A percentile compares a stretch with the other conserved stretches of the same genome.
Conservation (phyloP, 2,888 invertebrate species). For the Galeopsomyia nigrocyanea region DNA sequence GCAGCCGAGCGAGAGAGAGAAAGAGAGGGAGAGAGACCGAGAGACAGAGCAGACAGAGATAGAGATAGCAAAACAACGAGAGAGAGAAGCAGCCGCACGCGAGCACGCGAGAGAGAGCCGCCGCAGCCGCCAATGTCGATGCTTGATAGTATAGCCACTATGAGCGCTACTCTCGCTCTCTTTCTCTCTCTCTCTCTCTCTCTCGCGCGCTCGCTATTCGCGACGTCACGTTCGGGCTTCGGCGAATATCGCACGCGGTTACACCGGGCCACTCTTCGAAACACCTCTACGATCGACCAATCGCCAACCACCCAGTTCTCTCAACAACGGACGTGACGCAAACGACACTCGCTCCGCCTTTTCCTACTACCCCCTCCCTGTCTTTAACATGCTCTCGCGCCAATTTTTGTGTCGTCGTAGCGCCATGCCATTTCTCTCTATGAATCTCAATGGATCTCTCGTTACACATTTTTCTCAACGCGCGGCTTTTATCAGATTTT, state of each 20-base stretch:
- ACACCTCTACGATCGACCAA: not conserved
- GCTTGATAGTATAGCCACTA: too few species aligned
- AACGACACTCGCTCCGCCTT: constrained; percentile 16
- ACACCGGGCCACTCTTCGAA: not conserved
- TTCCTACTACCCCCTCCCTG: constrained; percentile 13
- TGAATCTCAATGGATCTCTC: too few species aligned
- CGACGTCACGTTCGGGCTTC: too few species aligned
- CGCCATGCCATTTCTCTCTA: too few species aligned
- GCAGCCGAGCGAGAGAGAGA: constrained; percentile 1
- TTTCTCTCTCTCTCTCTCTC: too few species aligned
- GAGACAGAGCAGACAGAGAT: constrained; percentile 13
- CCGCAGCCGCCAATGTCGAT: not conserved
- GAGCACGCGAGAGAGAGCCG: constrained; percentile 35
- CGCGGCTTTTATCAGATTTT: too few species aligned
- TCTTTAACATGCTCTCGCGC: not conserved
- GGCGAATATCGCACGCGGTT: too few species aligned
- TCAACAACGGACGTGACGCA: constrained; percentile 33
- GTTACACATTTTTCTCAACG: too few species aligned
- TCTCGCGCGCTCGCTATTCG: too few species aligned
- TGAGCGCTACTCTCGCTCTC: not conserved
- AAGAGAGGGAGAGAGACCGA: constrained; percentile 11
- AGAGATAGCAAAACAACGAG: not conserved
- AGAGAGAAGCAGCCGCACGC: constrained; percentile 10
- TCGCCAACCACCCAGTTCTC: not conserved
- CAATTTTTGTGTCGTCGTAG: too few species aligned